Base-by-base conservation (phyloP, 2,888 invertebrate genomes). In the Dendrolimus houi region DNA sequence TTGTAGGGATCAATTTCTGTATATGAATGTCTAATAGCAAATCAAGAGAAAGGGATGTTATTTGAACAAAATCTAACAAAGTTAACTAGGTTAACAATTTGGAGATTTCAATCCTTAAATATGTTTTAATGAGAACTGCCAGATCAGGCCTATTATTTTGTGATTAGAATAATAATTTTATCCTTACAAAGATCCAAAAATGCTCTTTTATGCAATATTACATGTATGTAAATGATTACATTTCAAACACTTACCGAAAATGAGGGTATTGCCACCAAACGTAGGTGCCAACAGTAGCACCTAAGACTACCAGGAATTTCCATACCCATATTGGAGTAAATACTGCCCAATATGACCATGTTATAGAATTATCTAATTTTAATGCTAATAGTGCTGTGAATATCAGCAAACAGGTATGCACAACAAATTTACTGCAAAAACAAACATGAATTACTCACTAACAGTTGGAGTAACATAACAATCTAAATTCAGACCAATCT, bases 261-360 rank as follows among this genome's bases (percentile, higher is more conserved):
- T 98, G 98, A 55, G 99, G 99, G 89, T 97, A 96, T 71, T 96
- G 93, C 94, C 97, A 97, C 98, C 99, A 99, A 14, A 98, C 96
- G 77, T 96, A 96, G 68, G 97, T 97, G 56, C 99, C 99, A 59
- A 98, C 93, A 55, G 95, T 93, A 53, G 98, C 98, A 60, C 99
- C 99, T 57, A 94, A 77, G 53, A 99, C 95, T 13, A 98, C 98
- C 78, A 98, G 92, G 62, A 94, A 93, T 81, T 99, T 99, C 98
- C 99, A 99, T 68, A 98, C 94, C 98, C 98, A 99, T 77, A 99
- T 94, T 56, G 99, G 99, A 17, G 96, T 93, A 85, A 99, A 99
- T 54, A 99, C 95, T 8, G 96, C 94, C 98, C 98, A 99, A 85
- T 96, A 99, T 55, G 97, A 97, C 97, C 98, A 98, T 77, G 96